Conservation (phyloP, 2,888 invertebrate genomes). For the Drosophila merina region DNA sequence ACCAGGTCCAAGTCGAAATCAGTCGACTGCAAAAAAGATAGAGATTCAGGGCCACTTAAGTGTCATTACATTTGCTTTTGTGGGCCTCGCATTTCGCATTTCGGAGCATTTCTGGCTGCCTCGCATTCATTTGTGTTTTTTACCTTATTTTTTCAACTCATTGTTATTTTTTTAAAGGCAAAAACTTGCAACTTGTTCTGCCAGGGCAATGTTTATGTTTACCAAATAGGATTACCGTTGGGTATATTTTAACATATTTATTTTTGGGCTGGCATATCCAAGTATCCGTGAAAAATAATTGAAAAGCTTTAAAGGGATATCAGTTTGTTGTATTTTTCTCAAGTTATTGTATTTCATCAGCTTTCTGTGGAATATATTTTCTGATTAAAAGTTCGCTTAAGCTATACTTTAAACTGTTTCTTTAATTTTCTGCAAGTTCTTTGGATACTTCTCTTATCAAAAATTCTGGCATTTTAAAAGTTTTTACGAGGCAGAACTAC, state of each 20-base stretch:
- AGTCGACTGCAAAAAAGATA: conserved; percentile 73
- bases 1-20: conserved; percentile 55
- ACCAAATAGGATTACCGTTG: conserved; percentile 27
- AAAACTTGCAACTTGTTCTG: background rate
- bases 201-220: conserved; percentile 13
- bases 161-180: conserved; percentile 43
- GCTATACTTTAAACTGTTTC: too few species aligned
- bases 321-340: background rate
- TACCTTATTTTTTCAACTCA: conserved; percentile 17
- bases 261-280: conserved; percentile 1
- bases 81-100: conserved; percentile 42
- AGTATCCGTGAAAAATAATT: conserved; percentile 2
- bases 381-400: too few species aligned
- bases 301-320: background rate
- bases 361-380: background rate
- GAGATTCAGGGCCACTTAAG: conserved; percentile 70
- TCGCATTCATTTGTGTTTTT: conserved; percentile 12
- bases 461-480: conserved; percentile 12
- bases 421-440: too few species aligned
- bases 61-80: conserved; percentile 50
- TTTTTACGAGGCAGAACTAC: conserved; percentile 22
- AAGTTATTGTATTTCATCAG: background rate
- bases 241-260: conserved; percentile 14
- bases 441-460: too few species aligned
- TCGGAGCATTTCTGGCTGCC: too few species aligned